Evolutionary conservation across 1,140 invertebrate genomes (phyloP).

Genomic region (Sinonovacula constricta): DNA sequence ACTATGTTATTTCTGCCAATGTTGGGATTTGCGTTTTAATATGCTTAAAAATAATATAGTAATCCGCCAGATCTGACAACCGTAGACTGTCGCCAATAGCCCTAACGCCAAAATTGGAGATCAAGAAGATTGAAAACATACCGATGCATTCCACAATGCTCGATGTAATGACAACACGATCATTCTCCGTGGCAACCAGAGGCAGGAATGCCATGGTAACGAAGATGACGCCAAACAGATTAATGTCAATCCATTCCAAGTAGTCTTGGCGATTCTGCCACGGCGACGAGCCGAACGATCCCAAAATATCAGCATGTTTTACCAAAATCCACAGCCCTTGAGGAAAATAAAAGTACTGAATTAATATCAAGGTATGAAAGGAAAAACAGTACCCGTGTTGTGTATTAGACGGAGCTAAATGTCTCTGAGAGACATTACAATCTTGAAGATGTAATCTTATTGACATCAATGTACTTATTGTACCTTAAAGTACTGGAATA

Average conservation of each 20-base stretch:
- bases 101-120: slow-evolving; percentile 63
- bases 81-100: slow-evolving; percentile 62
- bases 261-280: slow-evolving; percentile 58
- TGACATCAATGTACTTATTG: too few species aligned
- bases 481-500: too few species aligned
- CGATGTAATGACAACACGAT: slow-evolving; percentile 61
- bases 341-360: too few species aligned
- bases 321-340: slow-evolving; percentile 67
- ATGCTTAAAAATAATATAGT: neutral
- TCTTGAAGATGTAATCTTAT: too few species aligned
- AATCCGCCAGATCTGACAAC: slow-evolving; percentile 12
- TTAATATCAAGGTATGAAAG: too few species aligned
- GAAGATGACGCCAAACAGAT: slow-evolving; percentile 57
- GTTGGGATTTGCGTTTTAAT: neutral
- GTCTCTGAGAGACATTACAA: too few species aligned
- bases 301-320: slow-evolving; percentile 64
- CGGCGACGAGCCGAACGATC: slow-evolving; percentile 34
- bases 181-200: too few species aligned
- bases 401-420: too few species aligned
- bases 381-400: too few species aligned
- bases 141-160: slow-evolving; percentile 57
- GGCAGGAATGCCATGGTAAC: slow-evolving; percentile 58
- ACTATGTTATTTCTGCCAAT: too few species aligned
- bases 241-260: slow-evolving; percentile 38
- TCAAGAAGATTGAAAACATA: slow-evolving; percentile 47